Percentiles rank a stretch among this genome's conserved stretches.
phyloP scores from a whole-genome alignment of 2,113 vertebrate species.

The Morone saxatilis region DNA sequence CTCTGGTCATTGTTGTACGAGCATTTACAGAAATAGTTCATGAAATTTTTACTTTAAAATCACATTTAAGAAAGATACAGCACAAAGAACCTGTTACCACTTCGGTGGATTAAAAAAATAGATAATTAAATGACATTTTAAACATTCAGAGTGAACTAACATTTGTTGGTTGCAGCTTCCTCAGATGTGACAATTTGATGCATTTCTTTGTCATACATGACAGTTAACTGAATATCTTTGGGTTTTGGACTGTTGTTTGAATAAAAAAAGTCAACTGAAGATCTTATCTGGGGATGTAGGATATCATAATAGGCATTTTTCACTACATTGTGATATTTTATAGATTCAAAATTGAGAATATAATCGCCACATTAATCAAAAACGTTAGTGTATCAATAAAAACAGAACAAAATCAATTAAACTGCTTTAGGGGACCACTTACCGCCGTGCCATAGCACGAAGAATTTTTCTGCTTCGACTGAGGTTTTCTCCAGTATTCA shows the following conservation, averaged over 20 bases:
- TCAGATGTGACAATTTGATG: neutral
- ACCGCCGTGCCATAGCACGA: conserved; percentile 94
- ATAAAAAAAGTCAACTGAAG: too few relatives aligned
- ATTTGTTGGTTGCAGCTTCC: neutral
- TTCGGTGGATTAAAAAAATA: neutral
- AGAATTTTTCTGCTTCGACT: conserved; percentile 95
- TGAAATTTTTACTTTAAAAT: too few relatives aligned
- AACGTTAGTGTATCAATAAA: neutral
- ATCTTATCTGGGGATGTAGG: too few relatives aligned
- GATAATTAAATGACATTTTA: neutral
- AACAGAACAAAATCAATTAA: neutral
- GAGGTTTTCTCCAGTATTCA: conserved; percentile 94
- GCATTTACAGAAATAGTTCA: neutral
- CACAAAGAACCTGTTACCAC: neutral
- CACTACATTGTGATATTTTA: too few relatives aligned
- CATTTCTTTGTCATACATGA: too few relatives aligned
- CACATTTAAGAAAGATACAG: too few relatives aligned
- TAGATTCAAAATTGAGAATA: neutral
- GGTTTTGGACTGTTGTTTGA: too few relatives aligned
- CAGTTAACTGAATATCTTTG: too few relatives aligned
- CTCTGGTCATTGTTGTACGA: neutral
- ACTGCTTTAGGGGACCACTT: conserved; percentile 46
- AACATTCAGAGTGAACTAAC: neutral
- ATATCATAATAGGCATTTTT: too few relatives aligned
- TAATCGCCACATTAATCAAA: neutral